Evolutionary conservation across 2,888 invertebrate species (phyloP), one percentile per base, ranked within the genome.

Genomic region (Cyrtodaria siliqua): DNA sequence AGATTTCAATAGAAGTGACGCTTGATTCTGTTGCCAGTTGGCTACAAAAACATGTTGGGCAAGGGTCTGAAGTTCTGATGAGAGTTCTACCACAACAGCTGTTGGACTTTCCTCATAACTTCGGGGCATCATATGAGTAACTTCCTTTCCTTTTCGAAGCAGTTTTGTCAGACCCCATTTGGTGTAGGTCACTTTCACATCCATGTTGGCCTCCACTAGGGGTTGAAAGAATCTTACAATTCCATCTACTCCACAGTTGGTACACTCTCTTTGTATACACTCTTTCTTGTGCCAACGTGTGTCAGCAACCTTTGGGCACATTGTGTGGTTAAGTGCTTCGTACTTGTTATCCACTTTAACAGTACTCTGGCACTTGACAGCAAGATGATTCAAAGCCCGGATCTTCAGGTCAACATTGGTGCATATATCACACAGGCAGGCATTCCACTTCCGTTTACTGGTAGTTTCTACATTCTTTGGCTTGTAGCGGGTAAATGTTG

Each of bases 1-100:
- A 8, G 20, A 24, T 44, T 62, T 14, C n/a, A 56, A 18, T 2
- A 56, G 56, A 4, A 2, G 18, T 56, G 56, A 29, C 16, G 29
- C 26, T 29, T 56, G 56, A 8, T 56, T n/a, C 12, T 56, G 56
- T n/a, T 56, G 56, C 56, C 56, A 56, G 3, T 2, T 20, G 6
- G 56, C 33, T 29, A 33, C 56, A 33, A 26, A 56, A 14, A 56
- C 26, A 56, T 56, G 56, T 56, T 56, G 16, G 16, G 56, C 27
- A 4, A 52, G 52, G 12, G 12, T 23, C 23, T 52, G 20, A 2
- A 52, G 14, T 6, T 52, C 52, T 8, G 2, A 8, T 12, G 52
- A 12, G 6, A 23, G 52, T 2, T 52, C 52, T 14, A 52, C 6
- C 3, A 52, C 14, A 23, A 52, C 24, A 8, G 52, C 2, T 20